These are phyloP conservation scores for Hypotaenidia okinawae DNA, from an alignment of 2,797 vertebrate genomes.

Conservation along the genomic window DNA sequence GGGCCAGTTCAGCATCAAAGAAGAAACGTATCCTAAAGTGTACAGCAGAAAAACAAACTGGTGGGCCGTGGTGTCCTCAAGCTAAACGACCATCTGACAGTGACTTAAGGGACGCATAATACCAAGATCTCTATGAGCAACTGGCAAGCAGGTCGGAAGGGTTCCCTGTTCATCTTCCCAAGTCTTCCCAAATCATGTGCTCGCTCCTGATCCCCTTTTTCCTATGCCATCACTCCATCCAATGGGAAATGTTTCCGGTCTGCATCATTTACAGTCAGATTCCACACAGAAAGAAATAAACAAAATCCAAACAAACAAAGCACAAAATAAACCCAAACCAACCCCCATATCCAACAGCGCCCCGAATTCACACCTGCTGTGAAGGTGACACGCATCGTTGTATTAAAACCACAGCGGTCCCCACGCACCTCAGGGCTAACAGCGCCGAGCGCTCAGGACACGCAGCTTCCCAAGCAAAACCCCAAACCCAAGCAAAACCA, in stretches of 20 bases:
- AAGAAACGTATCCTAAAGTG: accelerated
- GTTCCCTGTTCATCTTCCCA: accelerated
- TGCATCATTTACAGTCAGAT: not conserved
- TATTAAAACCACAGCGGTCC: accelerated
- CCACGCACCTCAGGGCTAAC: accelerated
- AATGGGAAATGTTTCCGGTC: accelerated
- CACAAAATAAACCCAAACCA: not conserved
- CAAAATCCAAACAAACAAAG: no score
- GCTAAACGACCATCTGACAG: accelerated
- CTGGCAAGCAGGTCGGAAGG: not conserved
- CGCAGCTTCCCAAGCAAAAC: not conserved
- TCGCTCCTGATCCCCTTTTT: not conserved
- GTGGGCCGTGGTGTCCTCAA: accelerated
- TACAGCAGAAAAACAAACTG: not conserved
- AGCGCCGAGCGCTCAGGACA: accelerated
- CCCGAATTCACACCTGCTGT: not conserved
- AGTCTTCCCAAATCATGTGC: no score
- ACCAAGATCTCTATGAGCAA: accelerated
- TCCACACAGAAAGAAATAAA: accelerated
- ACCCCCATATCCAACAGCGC: no score
- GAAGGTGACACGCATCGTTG: accelerated
- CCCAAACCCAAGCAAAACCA: not conserved
- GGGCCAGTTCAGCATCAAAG: not conserved
- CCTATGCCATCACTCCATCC: not conserved
- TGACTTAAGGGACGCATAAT: accelerated